A percentile compares a stretch with the other conserved stretches of the same genome.
Conservation (phyloP, 2,888 invertebrate species). For the Cheilosia vernalis region DNA sequence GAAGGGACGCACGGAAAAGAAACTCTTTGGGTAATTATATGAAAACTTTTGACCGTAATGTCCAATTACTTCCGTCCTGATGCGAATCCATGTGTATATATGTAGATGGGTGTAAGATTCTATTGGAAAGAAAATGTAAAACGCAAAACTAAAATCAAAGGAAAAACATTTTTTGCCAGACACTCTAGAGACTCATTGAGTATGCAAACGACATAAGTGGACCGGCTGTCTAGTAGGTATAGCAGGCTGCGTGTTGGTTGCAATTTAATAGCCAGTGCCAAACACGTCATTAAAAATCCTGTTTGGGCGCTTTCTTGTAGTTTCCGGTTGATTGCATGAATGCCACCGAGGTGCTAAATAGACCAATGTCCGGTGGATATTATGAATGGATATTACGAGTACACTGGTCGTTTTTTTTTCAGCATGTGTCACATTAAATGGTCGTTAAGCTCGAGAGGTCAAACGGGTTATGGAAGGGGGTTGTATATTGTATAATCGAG, state of each 20-base stretch:
- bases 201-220: conserved; percentile 63
- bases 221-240: not conserved
- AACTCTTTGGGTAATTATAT: conserved; percentile 33
- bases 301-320: conserved; percentile 43
- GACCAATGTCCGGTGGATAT: conserved; percentile 53
- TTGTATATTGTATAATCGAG: too few species aligned
- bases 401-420: not conserved
- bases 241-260: conserved; percentile 40
- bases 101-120: not conserved
- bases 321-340: conserved; percentile 54
- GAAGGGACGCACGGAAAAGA: not conserved
- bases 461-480: too few species aligned
- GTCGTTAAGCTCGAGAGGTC: too few species aligned
- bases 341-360: conserved; percentile 36
- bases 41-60: conserved; percentile 38
- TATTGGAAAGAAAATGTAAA: not conserved
- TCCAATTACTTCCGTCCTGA: conserved; percentile 23
- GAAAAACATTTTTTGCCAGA: not conserved
- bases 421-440: too few species aligned
- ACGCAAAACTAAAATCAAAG: not conserved
- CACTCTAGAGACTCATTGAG: conserved; percentile 29
- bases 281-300: conserved; percentile 48
- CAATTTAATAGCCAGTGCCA: conserved; percentile 45
- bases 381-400: not conserved
- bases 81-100: not conserved